These are phyloP conservation scores for Mamestra configurata DNA, from an alignment of 1,140 invertebrate genomes.

Conservation along the genomic window DNA sequence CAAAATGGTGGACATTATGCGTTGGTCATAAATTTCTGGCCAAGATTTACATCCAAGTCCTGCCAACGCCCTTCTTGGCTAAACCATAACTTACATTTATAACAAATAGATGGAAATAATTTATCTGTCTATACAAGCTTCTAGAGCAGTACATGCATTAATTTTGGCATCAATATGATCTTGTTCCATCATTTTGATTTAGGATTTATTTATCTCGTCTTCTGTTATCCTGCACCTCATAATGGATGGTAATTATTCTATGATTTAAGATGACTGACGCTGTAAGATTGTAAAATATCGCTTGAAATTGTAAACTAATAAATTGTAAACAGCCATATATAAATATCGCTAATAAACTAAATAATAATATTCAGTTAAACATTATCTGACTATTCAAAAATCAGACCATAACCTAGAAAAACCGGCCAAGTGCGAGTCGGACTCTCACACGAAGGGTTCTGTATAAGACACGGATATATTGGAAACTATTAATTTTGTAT, in stretches of 20 bases:
- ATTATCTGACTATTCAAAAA: too few species aligned
- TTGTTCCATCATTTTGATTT: constrained; percentile 13
- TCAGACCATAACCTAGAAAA: too few species aligned
- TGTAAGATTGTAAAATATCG: too few species aligned
- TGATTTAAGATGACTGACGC: neutral
- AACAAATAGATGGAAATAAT: constrained; percentile 11
- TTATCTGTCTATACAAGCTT: constrained; percentile 11
- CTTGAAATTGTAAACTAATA: too few species aligned
- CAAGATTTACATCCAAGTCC: constrained; percentile 28
- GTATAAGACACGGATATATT: too few species aligned
- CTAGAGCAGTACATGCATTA: neutral
- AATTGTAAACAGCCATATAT: too few species aligned
- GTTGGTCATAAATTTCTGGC: constrained; percentile 19
- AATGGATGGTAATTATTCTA: neutral
- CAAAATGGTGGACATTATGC: constrained; percentile 30
- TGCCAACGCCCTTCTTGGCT: neutral
- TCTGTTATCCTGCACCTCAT: neutral
- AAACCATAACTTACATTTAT: neutral
- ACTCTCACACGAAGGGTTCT: too few species aligned
- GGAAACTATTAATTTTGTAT: too few species aligned
- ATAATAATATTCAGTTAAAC: too few species aligned
- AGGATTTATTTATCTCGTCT: neutral
- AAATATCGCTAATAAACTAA: too few species aligned
- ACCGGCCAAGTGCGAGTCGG: too few species aligned
- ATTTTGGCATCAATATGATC: constrained; percentile 11